A percentile compares a stretch with the other conserved stretches of the same genome.
These are phyloP conservation scores for Callorhinus ursinus DNA, from an alignment of 2,113 vertebrate genomes.

Conservation along the genomic window DNA sequence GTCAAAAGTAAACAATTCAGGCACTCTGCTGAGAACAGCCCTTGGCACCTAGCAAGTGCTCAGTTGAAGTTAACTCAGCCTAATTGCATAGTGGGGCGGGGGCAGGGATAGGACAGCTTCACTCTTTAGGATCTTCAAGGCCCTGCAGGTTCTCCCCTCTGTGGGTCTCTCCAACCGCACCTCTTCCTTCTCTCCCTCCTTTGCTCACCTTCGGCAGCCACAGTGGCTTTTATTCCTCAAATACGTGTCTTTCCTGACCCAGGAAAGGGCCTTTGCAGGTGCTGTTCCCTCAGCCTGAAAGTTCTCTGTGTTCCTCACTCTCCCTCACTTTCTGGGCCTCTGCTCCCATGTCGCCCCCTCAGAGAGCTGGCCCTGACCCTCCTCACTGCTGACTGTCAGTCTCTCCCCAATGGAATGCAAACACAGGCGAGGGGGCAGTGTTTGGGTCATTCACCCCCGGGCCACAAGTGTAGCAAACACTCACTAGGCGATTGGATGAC, in stretches of 20 bases:
- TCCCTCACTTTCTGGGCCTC: neutral
- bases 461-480: neutral
- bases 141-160: neutral
- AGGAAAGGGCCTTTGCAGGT: neutral
- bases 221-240: neutral
- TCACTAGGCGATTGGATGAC: neutral
- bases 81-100: rapidly evolving
- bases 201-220: neutral
- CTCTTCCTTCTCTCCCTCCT: neutral
- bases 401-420: neutral
- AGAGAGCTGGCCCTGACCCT: neutral
- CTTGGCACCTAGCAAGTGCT: neutral
- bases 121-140: neutral
- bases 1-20: neutral
- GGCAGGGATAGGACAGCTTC: neutral
- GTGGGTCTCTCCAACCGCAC: neutral
- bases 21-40: neutral
- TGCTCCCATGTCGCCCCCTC: neutral
- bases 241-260: neutral
- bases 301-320: neutral
- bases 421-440: neutral
- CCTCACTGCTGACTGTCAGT: neutral
- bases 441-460: neutral
- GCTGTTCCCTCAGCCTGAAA: neutral
- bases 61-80: neutral